Base-by-base conservation (phyloP, 1,140 invertebrate species). In the Charaxes varanes region DNA sequence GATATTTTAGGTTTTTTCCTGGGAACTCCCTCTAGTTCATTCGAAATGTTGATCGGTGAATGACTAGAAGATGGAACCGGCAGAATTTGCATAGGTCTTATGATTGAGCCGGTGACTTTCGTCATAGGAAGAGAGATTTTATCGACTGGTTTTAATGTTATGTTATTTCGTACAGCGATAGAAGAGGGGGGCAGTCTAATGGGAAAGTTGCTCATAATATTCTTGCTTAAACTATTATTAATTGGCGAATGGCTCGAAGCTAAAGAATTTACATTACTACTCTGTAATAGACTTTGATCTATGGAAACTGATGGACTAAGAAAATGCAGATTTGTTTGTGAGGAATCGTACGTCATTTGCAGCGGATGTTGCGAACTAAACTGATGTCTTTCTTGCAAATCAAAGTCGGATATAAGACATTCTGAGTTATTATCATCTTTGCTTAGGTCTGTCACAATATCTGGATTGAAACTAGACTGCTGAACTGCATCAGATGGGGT, bases 1-100 rank as follows among this genome's bases (percentile, higher is more conserved):
- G 81, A 85, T 62, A 85, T 85, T 49, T 85, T 85, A 0, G 84
- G 77, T 28, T 85, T 85, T 41, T 85, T 85, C 28, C 81, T 66
- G 1, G 80, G 76, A 11, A 53, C 50, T 2, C 73, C 74, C 2
- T 78, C 73, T 5, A 40, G 46, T 22, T 83, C 77, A 7, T 42
- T 54, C 0, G 53, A 47, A 13, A 66, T 64, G 37, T 70, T 67
- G 1, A 80, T 63, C 2, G 78, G 78, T 4, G 78, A 83, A 26
- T 77, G 72, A 40, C 74, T 76, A 0, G 62, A 76, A 0, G 72
- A 68, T 0, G 73, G 78, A 1, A 82, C 70, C 0, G 78, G 78
- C 5, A 83, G 45, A 18, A 83, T 80, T 42, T 82, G 78, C 4
- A 73, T 80, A 3, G 76, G 76, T 52, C 59, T 82, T 34, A 82